Evolutionary conservation across 1,140 invertebrate species (phyloP).

Genomic region (Bombus ignitus): DNA sequence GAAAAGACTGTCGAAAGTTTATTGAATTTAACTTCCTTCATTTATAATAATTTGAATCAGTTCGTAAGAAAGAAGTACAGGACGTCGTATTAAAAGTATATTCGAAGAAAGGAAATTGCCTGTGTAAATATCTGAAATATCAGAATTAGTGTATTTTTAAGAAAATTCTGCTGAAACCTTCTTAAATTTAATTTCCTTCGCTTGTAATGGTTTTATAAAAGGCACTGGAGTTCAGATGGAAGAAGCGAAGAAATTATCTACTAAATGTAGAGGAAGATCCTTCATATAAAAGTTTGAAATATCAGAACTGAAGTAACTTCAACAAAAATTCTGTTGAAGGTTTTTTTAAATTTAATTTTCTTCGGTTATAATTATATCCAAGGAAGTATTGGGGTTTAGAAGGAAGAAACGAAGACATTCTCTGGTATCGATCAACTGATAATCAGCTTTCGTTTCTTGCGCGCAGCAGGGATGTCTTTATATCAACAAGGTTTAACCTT

Average conservation of each 20-base stretch:
- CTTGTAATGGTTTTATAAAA: not conserved
- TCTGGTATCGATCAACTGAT: conserved; percentile 37
- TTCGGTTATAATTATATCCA: not conserved
- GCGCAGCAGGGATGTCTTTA: conserved; percentile 21
- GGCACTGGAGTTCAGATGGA: not conserved
- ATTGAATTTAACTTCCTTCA: not conserved
- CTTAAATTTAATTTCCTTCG: not conserved
- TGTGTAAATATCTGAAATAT: too few species aligned
- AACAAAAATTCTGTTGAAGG: not conserved
- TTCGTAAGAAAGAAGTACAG: not conserved
- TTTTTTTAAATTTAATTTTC: not conserved
- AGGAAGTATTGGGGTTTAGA: not conserved
- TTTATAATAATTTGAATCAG: not conserved
- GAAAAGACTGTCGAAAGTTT: not conserved
- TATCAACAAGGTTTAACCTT: conserved; percentile 34
- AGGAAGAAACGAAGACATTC: not conserved
- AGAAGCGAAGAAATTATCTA: not conserved
- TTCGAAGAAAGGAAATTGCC: too few species aligned
- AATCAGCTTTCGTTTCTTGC: conserved; percentile 56
- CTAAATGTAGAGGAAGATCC: too few species aligned
- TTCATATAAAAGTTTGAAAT: not conserved
- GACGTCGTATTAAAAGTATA: too few species aligned
- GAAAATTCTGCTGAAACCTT: not conserved
- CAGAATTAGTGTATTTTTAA: too few species aligned
- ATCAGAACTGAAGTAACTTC: not conserved